phyloP scores from a whole-genome alignment of 2,888 invertebrate species.

The Sminthurides aquaticus region DNA sequence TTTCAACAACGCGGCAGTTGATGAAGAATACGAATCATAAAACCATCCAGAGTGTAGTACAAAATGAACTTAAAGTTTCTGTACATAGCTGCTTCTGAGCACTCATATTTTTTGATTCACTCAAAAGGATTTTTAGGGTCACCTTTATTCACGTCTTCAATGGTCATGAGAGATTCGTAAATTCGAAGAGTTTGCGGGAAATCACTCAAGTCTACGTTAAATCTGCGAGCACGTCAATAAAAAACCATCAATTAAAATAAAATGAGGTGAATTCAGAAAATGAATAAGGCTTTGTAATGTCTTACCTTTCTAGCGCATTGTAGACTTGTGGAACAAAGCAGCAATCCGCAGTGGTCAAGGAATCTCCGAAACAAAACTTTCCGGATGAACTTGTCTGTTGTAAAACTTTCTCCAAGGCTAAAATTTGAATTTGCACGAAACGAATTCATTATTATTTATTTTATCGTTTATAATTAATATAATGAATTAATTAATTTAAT shows the following conservation, averaged over 20 bases:
- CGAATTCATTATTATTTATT: slow-evolving; percentile 43
- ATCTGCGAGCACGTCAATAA: slow-evolving; percentile 56
- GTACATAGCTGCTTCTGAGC: too few species aligned
- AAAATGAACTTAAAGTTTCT: too few species aligned
- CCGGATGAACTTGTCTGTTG: slow-evolving; percentile 64
- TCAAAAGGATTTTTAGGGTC: slow-evolving; percentile 17
- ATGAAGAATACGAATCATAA: too few species aligned
- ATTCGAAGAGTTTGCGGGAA: slow-evolving; percentile 85
- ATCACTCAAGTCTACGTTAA: slow-evolving; percentile 81
- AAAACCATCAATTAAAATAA: too few species aligned
- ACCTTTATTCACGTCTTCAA: slow-evolving; percentile 19
- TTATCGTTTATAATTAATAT: background rate
- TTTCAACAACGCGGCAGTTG: too few species aligned
- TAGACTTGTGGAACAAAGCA: slow-evolving; percentile 92
- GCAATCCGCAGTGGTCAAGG: slow-evolving; percentile 87
- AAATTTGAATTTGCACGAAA: too few species aligned
- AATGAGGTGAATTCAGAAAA: too few species aligned
- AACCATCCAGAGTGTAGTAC: too few species aligned
- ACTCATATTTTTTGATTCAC: too few species aligned
- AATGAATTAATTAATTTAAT: background rate
- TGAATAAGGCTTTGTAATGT: too few species aligned
- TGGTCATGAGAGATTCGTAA: slow-evolving; percentile 62
- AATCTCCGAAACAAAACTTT: slow-evolving; percentile 88
- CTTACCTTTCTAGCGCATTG: slow-evolving; percentile 58
- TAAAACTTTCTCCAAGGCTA: slow-evolving; percentile 77